Evolutionary conservation across 1,140 invertebrate genomes (phyloP), one percentile per base, ranked within the genome.

Genomic region (Holotrichia oblita): DNA sequence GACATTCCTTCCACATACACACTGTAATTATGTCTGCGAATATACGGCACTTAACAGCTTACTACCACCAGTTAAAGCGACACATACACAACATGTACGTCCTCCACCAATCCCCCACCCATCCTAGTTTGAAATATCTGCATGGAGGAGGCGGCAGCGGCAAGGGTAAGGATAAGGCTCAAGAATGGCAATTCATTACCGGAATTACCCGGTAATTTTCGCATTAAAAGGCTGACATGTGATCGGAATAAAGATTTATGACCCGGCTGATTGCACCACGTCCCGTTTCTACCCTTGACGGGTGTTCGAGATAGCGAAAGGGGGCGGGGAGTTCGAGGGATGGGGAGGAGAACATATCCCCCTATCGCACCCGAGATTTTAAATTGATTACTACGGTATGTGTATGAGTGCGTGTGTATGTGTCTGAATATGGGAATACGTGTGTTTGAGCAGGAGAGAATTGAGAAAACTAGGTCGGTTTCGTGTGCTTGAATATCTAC

Each of bases 221-320:
- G 44, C 44, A 48, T 48, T 48, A 48, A 48, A 48, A 48, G 44
- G 44, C 44, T 48, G 44, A 48, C 44, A 48, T 48, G 44, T 48
- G 44, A 48, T 48, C n/a, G 12, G 44, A 48, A 48, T 48, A 48
- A 48, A 48, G 44, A 48, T 48, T 48, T 48, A 48, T 48, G 44
- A n/a, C 44, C n/a, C 44, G n/a, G n/a, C n/a, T n/a, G n/a, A n/a
- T n/a, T n/a, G n/a, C n/a, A n/a, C n/a, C n/a, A n/a, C n/a, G 44
- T 48, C 44, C 44, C 44, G 44, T n/a, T 48, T 12, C 44, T 8
- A 48, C 6, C 44, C 44, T 48, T 0, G 44, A 48, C n/a, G n/a
- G 44, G 44, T 48, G 12, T 14, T 10, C n/a, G 44, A 48, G 12
- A 48, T 14, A n/a, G 12, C 44, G 44, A n/a, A 14, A 48, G n/a